Conservation (phyloP, 2,113 vertebrate species). For the Natator depressus region DNA sequence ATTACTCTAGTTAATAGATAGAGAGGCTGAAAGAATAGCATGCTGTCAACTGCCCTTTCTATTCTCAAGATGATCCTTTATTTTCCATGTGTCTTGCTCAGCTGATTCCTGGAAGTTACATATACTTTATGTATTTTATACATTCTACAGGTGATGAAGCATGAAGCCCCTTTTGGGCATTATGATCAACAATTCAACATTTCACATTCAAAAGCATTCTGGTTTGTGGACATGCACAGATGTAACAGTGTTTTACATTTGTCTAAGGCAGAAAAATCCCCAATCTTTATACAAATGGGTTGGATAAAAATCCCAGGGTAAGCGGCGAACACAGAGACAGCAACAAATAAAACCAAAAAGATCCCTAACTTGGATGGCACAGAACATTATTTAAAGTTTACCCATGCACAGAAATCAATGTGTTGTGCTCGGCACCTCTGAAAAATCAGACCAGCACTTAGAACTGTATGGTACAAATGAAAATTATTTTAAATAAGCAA, state of each 20-base stretch:
- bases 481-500: not conserved
- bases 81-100: rapidly evolving
- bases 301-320: not conserved
- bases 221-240: not conserved
- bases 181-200: not conserved
- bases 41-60: not conserved
- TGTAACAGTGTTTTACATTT: not conserved
- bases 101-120: not conserved
- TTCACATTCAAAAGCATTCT: not conserved
- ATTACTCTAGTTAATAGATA: conserved; percentile 5
- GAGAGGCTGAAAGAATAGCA: not conserved
- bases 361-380: not conserved
- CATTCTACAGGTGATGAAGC: not conserved
- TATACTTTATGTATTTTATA: not conserved
- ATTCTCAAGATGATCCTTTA: not conserved
- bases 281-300: not conserved
- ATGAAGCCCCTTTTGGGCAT: not conserved
- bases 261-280: not conserved
- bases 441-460: not conserved
- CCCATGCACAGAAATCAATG: not conserved
- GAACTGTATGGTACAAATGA: not conserved
- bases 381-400: not conserved
- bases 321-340: not conserved
- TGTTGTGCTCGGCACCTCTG: not conserved
- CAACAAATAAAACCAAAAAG: conserved; percentile 11